Evolutionary conservation across 2,113 vertebrate species (phyloP).

Genomic region (Channa argus): DNA sequence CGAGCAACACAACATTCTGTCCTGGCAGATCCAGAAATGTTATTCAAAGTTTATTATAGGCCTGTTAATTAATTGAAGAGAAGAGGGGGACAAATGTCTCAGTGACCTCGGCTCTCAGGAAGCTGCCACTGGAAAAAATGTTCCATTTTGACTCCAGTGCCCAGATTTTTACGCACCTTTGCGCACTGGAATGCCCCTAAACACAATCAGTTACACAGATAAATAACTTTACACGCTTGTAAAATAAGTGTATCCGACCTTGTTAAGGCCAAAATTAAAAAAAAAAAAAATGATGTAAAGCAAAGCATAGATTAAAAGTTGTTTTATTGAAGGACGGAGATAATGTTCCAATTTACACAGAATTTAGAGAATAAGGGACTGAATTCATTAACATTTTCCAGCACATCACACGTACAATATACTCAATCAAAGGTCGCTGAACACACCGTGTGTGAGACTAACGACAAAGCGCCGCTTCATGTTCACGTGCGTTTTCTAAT

Average conservation of each 20-base stretch:
- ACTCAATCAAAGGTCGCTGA: neutral
- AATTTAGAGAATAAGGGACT: neutral
- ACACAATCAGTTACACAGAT: neutral
- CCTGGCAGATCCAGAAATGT: neutral
- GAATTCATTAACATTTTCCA: neutral
- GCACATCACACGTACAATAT: constrained; percentile 5
- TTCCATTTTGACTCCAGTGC: neutral
- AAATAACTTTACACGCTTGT: neutral
- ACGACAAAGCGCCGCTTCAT: neutral
- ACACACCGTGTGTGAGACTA: neutral
- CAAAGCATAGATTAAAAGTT: too few relatives aligned
- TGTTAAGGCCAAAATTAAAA: neutral
- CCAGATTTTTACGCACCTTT: neutral
- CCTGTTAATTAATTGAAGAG: too few relatives aligned
- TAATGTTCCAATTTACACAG: too few relatives aligned
- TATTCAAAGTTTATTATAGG: too few relatives aligned
- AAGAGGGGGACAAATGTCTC: too few relatives aligned
- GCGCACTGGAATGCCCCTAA: neutral
- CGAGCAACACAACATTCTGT: neutral
- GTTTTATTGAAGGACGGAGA: too few relatives aligned
- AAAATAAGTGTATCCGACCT: neutral
- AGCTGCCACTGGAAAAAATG: neutral
- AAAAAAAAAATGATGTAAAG: neutral
- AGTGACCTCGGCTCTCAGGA: too few relatives aligned
- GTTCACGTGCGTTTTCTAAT: constrained; percentile 51